Conservation (phyloP, 2,888 invertebrate genomes). For the Branchellion lobata region DNA sequence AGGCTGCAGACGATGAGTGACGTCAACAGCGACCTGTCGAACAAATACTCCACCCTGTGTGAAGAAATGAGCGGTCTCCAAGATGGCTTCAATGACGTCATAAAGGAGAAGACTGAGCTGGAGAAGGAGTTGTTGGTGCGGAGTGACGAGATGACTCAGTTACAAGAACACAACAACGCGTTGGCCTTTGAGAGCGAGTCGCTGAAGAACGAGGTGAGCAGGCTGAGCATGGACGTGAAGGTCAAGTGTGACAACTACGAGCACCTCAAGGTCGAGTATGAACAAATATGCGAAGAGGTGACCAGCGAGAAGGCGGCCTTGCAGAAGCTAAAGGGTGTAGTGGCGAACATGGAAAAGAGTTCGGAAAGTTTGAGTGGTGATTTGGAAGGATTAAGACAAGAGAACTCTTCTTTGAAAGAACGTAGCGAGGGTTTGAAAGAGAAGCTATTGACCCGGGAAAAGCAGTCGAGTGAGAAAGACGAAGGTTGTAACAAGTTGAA, state of each 20-base stretch:
- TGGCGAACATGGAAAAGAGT: background rate
- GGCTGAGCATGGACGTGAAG: background rate
- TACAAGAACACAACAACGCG: background rate
- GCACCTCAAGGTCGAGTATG: constrained; percentile 14
- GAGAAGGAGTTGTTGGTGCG: constrained; percentile 12
- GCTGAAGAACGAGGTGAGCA: constrained; percentile 1
- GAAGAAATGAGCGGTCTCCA: background rate
- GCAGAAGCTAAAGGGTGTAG: background rate
- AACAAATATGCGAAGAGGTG: constrained; percentile 5
- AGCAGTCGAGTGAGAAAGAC: background rate
- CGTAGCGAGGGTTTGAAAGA: background rate
- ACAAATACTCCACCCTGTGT: background rate
- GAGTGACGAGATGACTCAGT: background rate
- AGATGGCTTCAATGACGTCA: background rate
- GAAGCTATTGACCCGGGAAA: background rate
- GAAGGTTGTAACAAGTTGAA: background rate
- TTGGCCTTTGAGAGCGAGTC: background rate
- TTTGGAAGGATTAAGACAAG: background rate
- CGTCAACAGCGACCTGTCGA: background rate
- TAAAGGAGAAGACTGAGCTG: background rate
- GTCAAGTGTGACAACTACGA: background rate
- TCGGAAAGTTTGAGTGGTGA: background rate
- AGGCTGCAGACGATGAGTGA: background rate
- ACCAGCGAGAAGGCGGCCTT: background rate
- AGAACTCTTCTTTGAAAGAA: background rate